Evolutionary conservation across 2,113 vertebrate species (phyloP).

Genomic region (Rallus limicola): DNA sequence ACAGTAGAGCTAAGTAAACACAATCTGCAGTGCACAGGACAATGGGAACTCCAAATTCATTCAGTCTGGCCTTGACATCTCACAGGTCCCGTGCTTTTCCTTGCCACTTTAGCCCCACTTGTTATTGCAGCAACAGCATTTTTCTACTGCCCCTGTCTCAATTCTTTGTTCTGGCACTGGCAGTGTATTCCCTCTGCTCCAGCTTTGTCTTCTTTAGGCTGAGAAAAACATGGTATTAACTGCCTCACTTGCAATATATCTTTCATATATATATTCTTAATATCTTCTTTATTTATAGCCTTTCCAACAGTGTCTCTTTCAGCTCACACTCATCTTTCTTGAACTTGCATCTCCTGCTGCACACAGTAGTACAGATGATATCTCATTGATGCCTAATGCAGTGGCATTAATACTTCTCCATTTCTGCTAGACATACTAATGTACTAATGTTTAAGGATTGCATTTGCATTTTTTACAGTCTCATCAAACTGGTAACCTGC

Average conservation of each 20-base stretch:
- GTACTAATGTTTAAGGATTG: neutral
- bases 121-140: neutral
- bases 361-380: neutral
- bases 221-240: neutral
- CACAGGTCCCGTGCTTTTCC: neutral
- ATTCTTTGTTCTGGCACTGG: neutral
- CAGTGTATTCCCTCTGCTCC: rapidly evolving
- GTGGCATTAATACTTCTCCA: slow-evolving; percentile 21
- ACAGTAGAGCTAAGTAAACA: neutral
- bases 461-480: neutral
- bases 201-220: neutral
- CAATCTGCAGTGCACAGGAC: neutral
- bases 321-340: neutral
- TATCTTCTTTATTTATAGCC: neutral
- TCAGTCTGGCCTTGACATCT: neutral
- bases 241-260: neutral
- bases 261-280: neutral
- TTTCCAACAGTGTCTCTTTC: neutral
- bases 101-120: neutral
- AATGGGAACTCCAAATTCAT: neutral
- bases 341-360: neutral
- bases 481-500: neutral
- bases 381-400: neutral
- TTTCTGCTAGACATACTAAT: slow-evolving; percentile 13
- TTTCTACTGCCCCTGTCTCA: neutral